Evolutionary conservation across 2,113 vertebrate species (phyloP).

Genomic region (Corynorhinus townsendii): DNA sequence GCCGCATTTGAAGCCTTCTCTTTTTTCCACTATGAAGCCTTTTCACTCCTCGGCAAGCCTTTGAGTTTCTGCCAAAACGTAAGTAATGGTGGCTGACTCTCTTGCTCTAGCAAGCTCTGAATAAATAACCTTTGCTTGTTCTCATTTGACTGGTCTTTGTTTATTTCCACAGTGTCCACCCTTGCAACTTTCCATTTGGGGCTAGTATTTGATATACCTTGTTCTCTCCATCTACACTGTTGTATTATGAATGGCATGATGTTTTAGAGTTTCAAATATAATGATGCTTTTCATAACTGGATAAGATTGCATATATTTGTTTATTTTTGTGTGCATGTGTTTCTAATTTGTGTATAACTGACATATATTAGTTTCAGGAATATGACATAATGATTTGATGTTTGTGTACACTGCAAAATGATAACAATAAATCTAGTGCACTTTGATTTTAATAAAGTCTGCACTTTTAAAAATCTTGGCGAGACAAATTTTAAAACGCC

Average conservation of each 20-base stretch:
- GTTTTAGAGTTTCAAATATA: conserved; percentile 16
- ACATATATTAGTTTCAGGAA: background rate
- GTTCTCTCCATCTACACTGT: background rate
- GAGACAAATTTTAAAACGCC: background rate
- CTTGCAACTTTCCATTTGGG: background rate
- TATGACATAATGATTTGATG: background rate
- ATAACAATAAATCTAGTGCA: background rate
- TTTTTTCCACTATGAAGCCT: background rate
- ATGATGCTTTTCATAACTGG: background rate
- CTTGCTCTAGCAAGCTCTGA: background rate
- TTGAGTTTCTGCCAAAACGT: background rate
- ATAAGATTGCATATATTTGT: background rate
- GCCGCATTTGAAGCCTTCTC: background rate
- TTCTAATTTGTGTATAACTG: background rate
- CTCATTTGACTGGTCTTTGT: background rate
- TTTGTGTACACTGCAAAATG: background rate
- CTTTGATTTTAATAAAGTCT: background rate
- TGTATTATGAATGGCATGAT: background rate
- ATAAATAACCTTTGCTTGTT: background rate
- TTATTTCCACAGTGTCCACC: background rate
- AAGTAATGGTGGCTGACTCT: background rate
- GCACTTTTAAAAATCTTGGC: background rate
- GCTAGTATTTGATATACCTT: background rate
- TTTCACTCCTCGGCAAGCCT: background rate
- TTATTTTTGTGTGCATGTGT: background rate